Evolutionary conservation across 2,113 vertebrate species (phyloP).

Genomic region (Colossoma macropomum): DNA sequence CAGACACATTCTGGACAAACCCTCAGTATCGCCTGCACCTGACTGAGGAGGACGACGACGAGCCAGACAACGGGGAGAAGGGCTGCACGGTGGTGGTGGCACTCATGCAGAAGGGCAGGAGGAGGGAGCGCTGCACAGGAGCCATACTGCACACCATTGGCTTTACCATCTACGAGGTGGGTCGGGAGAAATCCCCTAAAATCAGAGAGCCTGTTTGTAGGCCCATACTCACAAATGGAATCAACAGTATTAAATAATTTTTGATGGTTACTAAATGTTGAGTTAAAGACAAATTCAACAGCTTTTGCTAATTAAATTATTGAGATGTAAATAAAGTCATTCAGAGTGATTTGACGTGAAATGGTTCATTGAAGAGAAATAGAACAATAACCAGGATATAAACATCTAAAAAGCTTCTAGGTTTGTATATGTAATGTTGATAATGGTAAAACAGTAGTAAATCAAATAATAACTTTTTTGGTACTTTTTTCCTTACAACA

Average conservation of each 20-base stretch:
- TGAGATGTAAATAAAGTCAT: no score
- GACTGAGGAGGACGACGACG: constrained; percentile 91
- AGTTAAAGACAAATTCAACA: no score
- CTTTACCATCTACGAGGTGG: constrained; percentile 95
- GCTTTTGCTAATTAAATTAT: no score
- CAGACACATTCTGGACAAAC: constrained; percentile 99
- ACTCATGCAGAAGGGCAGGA: constrained; percentile 97
- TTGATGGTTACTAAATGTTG: neutral
- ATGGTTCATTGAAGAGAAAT: no score
- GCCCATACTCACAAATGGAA: neutral
- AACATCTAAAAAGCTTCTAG: no score
- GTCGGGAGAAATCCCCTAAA: neutral
- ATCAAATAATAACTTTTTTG: no score
- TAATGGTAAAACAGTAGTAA: no score
- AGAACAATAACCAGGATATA: no score
- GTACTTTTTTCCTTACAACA: no score
- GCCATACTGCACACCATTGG: constrained; percentile 91
- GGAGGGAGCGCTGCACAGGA: constrained; percentile 87
- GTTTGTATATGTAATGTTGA: no score
- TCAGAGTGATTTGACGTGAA: no score
- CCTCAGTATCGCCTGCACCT: constrained; percentile 94
- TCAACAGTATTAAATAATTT: neutral
- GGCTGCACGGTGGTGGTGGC: constrained; percentile 92
- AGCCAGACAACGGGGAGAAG: constrained; percentile 82
- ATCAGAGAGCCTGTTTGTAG: neutral